Evolutionary conservation across 1,140 invertebrate genomes (phyloP), one percentile per base, ranked within the genome.

Genomic region (Cataglyphis hispanica): DNA sequence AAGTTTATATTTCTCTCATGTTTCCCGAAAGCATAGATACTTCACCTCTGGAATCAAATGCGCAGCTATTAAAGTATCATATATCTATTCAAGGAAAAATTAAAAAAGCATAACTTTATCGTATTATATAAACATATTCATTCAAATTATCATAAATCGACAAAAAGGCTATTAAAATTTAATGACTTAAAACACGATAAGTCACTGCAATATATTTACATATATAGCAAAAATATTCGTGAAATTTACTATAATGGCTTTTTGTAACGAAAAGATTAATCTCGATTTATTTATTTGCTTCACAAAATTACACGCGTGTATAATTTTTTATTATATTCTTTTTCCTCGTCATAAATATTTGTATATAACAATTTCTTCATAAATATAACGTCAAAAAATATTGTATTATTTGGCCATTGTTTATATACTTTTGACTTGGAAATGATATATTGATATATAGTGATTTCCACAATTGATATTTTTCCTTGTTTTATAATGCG

Each of bases 141-240:
- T 40, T 27, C 16, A 16, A 72, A 72, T 53, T 34, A 72, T 72
- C 10, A 6, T 53, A 72, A 72, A 22, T 22, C 31, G 16, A n/a
- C 53, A 60, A 19, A 40, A 16, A 16, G 37, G 60, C 53, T 60
- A 40, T 19, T 34, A 4, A 34, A 75, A 13, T 75, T 75, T 75
- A 58, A 4, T 31, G 11, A 58, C 22, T 72, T 22, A 60, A 40
- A 58, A 58, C 16, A 19, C 6, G 7, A 75, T 75, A 16, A 75
- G 22, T 60, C 34, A 37, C n/a, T 53, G 6, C 31, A 25, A 13
- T 13, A 25, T 1, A n/a, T 60, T 53, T 58, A 11, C 22, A 43
- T 6, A 72, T 10, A 50, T 8, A 31, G 31, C 8, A 16, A 2
- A 74, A 53, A 11, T 56, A 2, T 74, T 53, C n/a, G 2, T 19